These are phyloP conservation scores for Agrotis exclamationis DNA, from an alignment of 2,888 invertebrate genomes.

Conservation along the genomic window DNA sequence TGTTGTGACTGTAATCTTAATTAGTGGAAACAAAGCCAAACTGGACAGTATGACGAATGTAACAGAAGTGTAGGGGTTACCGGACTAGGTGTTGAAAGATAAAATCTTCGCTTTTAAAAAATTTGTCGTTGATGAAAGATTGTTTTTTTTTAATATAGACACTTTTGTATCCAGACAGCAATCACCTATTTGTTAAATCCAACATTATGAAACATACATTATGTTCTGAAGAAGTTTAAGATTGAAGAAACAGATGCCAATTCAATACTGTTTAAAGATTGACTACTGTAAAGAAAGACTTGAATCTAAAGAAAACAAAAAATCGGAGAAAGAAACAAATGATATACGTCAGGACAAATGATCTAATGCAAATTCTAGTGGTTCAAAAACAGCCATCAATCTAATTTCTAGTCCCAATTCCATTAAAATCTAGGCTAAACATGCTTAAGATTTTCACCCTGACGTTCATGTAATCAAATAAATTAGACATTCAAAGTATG, in stretches of 20 bases:
- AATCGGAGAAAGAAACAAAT: neutral
- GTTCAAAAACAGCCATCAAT: neutral
- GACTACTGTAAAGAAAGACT: neutral
- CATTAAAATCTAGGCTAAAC: conserved; percentile 18
- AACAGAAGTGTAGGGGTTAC: conserved; percentile 47
- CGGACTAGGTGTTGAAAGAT: conserved; percentile 32
- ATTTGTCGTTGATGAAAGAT: neutral
- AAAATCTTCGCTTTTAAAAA: conserved; percentile 18
- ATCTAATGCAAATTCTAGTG: neutral
- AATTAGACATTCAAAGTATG: conserved; percentile 52
- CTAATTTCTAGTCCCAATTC: conserved; percentile 9
- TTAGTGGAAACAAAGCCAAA: conserved; percentile 52
- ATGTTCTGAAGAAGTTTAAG: neutral
- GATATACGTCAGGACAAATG: neutral
- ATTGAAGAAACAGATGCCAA: too few species aligned
- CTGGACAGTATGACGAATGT: conserved; percentile 59
- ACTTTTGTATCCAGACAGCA: neutral
- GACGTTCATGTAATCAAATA: conserved; percentile 36
- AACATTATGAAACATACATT: too few species aligned
- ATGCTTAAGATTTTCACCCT: conserved; percentile 22
- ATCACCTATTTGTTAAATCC: neutral
- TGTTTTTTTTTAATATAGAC: neutral
- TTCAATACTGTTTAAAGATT: neutral
- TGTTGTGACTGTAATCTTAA: conserved; percentile 63
- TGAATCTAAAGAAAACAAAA: neutral